A percentile compares a stretch with the other conserved stretches of the same genome.
These are phyloP conservation scores for Abrostola triplasia DNA, from an alignment of 2,888 invertebrate genomes.

Conservation along the genomic window DNA sequence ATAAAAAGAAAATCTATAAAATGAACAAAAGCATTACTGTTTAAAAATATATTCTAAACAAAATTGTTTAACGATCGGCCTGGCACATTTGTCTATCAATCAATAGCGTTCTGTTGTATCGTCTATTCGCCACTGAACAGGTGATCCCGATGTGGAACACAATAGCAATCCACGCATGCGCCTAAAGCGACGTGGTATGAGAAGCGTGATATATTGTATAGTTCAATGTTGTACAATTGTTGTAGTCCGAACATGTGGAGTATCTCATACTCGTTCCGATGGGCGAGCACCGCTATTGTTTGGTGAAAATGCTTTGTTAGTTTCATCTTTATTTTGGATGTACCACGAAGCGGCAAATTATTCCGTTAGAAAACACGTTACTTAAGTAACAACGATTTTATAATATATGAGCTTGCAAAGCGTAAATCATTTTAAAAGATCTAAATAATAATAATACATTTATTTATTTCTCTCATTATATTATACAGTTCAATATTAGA, in stretches of 20 bases:
- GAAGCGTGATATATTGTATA: slow-evolving; percentile 47
- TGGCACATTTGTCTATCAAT: slow-evolving; percentile 60
- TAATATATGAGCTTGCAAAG: too few relatives aligned
- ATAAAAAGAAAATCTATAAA: slow-evolving; percentile 11
- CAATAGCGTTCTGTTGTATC: slow-evolving; percentile 61
- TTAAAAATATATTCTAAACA: slow-evolving; percentile 49
- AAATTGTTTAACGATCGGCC: slow-evolving; percentile 44
- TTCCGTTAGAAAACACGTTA: slow-evolving; percentile 24
- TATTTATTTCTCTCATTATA: too few relatives aligned
- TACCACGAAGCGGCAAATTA: slow-evolving; percentile 27
- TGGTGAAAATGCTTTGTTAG: slow-evolving; percentile 67
- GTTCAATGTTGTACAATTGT: slow-evolving; percentile 50
- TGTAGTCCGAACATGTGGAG: slow-evolving; percentile 70
- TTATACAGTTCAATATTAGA: too few relatives aligned
- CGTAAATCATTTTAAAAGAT: too few relatives aligned
- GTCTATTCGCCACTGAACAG: slow-evolving; percentile 63
- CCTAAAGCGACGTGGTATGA: slow-evolving; percentile 39
- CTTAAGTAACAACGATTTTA: slow-evolving; percentile 8
- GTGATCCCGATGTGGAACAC: slow-evolving; percentile 64
- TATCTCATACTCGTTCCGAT: slow-evolving; percentile 78
- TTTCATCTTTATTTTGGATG: slow-evolving; percentile 66
- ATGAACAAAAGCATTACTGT: slow-evolving; percentile 31
- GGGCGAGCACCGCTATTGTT: slow-evolving; percentile 73
- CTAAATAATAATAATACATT: too few relatives aligned
- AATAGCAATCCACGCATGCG: slow-evolving; percentile 55